Evolutionary conservation across 2,113 vertebrate species (phyloP), one percentile per base, ranked within the genome.

Genomic region (Forbesichthys papilliferus): DNA sequence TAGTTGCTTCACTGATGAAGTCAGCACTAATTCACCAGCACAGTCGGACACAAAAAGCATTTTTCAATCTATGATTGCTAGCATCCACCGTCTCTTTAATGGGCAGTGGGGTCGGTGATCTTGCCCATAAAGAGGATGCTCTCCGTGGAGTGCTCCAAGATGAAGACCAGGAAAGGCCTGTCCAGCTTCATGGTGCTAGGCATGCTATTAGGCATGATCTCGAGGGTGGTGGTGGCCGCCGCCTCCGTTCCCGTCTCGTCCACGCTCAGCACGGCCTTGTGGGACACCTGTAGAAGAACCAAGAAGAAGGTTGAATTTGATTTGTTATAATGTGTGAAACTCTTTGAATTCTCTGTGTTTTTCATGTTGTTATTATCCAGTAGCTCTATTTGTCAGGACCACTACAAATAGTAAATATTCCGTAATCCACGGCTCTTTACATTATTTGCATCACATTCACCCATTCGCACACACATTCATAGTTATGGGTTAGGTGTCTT

Each of bases 121-220:
- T 94, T 95, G 80, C 91, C 95, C 82, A 95, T 88, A 80, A 98
- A 95, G 46, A 98, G 85, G 11, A 92, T 89, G 77, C 89, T 94
- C 84, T 78, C 92, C 0, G 93, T 93, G 9, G 79, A 88, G 66
- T 88, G 53, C n/a, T 98, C 93, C 4, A 94, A 70, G 78, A 96
- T 84, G 55, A 94, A 14, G 42, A 93, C 0, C 46, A 95, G 2
- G 89, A 98, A 98, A 33, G 96, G 94, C 7, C 0, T 81, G 84
- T 94, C 71, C 47, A 95, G 83, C 1, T 0, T 69, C 67, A 95
- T 1, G 0, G 0, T 8, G 34, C 66, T 73, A 0, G 91, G 91
- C 69, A 88, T 0, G 3, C 84, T 73, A 8, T 75, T 1, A 3
- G 71, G 16, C 60, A 92, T 77, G 8, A 78, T 47, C 62, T 89